Evolutionary conservation across 2,113 vertebrate genomes (phyloP).

Genomic region (Lagopus leucura): DNA sequence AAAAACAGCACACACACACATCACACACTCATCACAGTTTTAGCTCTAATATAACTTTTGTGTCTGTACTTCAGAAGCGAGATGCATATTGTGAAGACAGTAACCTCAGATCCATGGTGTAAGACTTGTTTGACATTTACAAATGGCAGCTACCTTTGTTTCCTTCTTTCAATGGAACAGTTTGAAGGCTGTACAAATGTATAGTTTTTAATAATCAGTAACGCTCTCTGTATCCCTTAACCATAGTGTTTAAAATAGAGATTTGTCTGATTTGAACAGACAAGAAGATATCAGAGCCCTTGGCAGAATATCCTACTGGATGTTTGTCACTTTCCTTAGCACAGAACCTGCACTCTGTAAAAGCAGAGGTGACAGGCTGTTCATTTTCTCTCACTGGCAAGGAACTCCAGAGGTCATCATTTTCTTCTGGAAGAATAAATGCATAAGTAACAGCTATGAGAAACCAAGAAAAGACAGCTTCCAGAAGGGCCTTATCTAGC

Average conservation of each 20-base stretch:
- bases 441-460: background rate
- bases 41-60: background rate
- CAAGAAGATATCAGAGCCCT: conserved; percentile 7
- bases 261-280: conserved; percentile 4
- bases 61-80: background rate
- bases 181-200: background rate
- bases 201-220: background rate
- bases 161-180: background rate
- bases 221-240: background rate
- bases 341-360: conserved; percentile 7
- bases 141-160: background rate
- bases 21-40: background rate
- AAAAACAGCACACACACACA: background rate
- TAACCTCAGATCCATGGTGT: background rate
- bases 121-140: background rate
- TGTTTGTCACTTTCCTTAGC: background rate
- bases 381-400: background rate
- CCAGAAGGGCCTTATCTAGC: background rate
- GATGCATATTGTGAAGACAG: background rate
- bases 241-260: background rate
- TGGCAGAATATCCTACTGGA: conserved; percentile 22
- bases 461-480: conserved; percentile 5
- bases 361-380: background rate
- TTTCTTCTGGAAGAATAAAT: conserved; percentile 18
- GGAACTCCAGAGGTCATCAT: background rate